Conservation (phyloP, 2,797 vertebrate species). For the Chaenodraco wilsoni region DNA sequence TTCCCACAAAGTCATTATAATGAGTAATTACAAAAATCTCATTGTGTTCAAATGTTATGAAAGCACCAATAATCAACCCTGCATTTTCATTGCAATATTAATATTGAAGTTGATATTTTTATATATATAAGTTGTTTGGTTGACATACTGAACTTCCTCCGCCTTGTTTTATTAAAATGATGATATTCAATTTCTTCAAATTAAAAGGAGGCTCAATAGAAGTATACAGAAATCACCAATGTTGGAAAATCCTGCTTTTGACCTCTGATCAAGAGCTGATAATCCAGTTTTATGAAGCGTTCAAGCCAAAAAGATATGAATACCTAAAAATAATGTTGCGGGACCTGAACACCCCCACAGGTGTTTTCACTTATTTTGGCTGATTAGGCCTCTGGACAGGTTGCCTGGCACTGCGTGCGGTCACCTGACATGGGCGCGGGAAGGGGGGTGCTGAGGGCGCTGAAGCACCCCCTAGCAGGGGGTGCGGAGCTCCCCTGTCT, state of each 20-base stretch:
- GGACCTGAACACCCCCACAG: slow-evolving; percentile 1
- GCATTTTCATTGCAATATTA: too few species aligned
- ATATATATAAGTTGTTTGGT: not conserved
- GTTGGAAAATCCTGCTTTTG: not conserved
- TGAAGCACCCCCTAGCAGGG: too few species aligned
- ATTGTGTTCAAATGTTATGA: too few species aligned
- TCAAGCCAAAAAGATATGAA: not conserved
- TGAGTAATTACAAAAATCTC: too few species aligned
- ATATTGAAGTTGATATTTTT: too few species aligned
- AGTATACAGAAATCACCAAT: not conserved
- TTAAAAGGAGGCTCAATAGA: not conserved
- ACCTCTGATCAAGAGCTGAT: slow-evolving; percentile 14
- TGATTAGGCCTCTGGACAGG: slow-evolving; percentile 24
- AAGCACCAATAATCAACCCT: too few species aligned
- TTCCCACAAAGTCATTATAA: too few species aligned
- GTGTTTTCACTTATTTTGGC: slow-evolving; percentile 27
- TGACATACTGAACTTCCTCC: not conserved
- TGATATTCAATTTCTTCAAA: not conserved
- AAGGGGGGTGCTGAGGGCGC: too few species aligned
- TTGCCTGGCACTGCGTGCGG: slow-evolving; percentile 6
- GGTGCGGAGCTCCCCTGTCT: too few species aligned
- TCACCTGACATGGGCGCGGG: not conserved
- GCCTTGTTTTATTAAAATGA: not conserved
- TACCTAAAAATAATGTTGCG: not conserved
- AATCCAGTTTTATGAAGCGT: slow-evolving; percentile 9